phyloP scores from a whole-genome alignment of 1,140 invertebrate genomes.

The Sesamia nonagrioides region DNA sequence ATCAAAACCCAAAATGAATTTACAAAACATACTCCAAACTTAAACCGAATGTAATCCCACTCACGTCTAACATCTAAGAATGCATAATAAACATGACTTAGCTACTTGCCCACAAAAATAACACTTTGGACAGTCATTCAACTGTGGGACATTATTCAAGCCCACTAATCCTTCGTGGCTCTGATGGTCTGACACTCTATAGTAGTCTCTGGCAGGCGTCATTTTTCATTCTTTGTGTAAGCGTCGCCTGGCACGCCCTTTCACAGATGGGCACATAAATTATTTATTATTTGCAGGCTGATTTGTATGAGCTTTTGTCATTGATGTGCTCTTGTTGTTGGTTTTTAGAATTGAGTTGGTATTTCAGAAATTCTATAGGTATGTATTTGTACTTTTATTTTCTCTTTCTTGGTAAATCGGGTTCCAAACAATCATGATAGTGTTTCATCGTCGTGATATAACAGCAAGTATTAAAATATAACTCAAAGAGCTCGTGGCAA shows the following conservation, averaged over 20 bases:
- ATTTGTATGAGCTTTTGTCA: constrained; percentile 43
- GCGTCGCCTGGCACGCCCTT: constrained; percentile 47
- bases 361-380: not conserved
- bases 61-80: constrained; percentile 3
- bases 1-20: not conserved
- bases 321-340: constrained; percentile 22
- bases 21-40: constrained; percentile 22
- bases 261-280: constrained; percentile 52
- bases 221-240: constrained; percentile 54
- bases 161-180: constrained; percentile 27
- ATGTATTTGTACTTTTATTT: too few species aligned
- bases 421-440: too few species aligned
- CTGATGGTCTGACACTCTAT: constrained; percentile 3
- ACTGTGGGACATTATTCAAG: constrained; percentile 26
- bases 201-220: constrained; percentile 32
- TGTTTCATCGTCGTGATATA: too few species aligned
- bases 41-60: constrained; percentile 11
- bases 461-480: too few species aligned
- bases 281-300: constrained; percentile 54
- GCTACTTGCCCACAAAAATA: constrained; percentile 42
- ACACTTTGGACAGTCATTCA: constrained; percentile 17
- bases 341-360: constrained; percentile 1
- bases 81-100: constrained; percentile 33
- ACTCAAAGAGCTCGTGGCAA: too few species aligned
- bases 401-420: too few species aligned